Base-by-base conservation (phyloP, 1,140 invertebrate genomes). In the Zophobas atratus region DNA sequence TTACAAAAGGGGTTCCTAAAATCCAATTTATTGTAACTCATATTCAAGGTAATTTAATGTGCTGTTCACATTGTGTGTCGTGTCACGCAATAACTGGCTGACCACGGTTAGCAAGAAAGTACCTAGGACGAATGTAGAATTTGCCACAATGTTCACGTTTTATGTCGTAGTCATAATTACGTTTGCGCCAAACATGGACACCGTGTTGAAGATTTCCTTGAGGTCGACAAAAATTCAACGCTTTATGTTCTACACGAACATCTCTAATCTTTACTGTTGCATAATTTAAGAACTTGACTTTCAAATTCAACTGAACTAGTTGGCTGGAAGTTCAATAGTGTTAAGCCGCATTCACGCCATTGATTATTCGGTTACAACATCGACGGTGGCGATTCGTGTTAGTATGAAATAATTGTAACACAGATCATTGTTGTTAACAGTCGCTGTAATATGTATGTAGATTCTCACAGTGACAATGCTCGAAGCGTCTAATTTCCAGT, bases 61-160 rank as follows among this genome's bases (percentile, higher is more conserved):
- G 60, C 38, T 67, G 60, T 67, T 67, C 60, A 67, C 60, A 67
- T 67, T 41, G 60, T 60, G 56, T 60, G 56, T 35, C 34, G 5
- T 60, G 36, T 73, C 71, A 73, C 71, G 71, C 71, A 73, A 73
- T 35, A 73, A 53, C 46, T 38, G 49, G 51, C 53, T 73, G 71
- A 73, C 71, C 71, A 43, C 60, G 60, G 49, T 55, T 55, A 41
- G 53, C 49, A 55, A 73, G 46, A 73, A 41, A 73, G 33, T 8
- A 55, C 71, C 53, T 67, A 67, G 60, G 60, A 67, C 53, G 39
- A 73, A 53, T 38, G 53, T 72, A 36, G 46, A 46, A 41, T 70
- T 71, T 71, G 71, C 32, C 53, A 73, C 32, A 73, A 73, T 73
- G 38, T 73, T 73, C 71, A 73, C 71, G 71, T 73, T 55, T 73